These are phyloP conservation scores for Syngnathus typhle DNA, from an alignment of 2,113 vertebrate genomes.

Conservation along the genomic window DNA sequence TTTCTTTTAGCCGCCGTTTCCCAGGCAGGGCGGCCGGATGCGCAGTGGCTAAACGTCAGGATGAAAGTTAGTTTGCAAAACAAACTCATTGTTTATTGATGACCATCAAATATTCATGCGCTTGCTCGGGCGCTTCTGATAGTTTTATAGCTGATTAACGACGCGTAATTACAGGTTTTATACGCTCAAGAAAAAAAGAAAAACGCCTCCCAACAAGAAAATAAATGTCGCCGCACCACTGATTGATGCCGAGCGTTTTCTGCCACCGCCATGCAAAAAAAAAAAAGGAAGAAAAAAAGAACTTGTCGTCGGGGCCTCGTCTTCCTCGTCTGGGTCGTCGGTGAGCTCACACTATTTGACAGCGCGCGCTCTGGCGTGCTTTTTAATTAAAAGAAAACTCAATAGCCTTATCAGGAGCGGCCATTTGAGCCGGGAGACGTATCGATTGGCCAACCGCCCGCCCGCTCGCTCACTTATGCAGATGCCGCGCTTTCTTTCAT, in stretches of 20 bases:
- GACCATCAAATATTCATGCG: slow-evolving; percentile 7
- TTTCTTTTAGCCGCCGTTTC: too few relatives aligned
- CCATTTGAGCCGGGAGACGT: slow-evolving; percentile 64
- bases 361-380: slow-evolving; percentile 43
- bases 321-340: slow-evolving; percentile 26
- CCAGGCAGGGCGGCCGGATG: background rate
- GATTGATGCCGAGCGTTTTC: slow-evolving; percentile 49
- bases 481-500: slow-evolving; percentile 64
- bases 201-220: slow-evolving; percentile 33
- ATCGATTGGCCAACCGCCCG: slow-evolving; percentile 52
- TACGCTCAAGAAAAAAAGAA: background rate
- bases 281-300: background rate
- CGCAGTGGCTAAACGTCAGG: background rate
- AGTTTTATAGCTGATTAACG: slow-evolving; percentile 32
- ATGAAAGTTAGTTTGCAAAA: slow-evolving; percentile 10
- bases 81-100: slow-evolving; percentile 14
- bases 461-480: slow-evolving; percentile 57
- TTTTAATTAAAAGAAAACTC: slow-evolving; percentile 74
- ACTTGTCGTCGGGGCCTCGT: background rate
- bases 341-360: slow-evolving; percentile 33
- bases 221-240: slow-evolving; percentile 29
- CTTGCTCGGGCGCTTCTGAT: slow-evolving; percentile 21
- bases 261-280: slow-evolving; percentile 42
- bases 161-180: slow-evolving; percentile 32
- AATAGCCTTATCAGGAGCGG: slow-evolving; percentile 68